Evolutionary conservation across 2,888 invertebrate genomes (phyloP).

Genomic region (Bombylius major): DNA sequence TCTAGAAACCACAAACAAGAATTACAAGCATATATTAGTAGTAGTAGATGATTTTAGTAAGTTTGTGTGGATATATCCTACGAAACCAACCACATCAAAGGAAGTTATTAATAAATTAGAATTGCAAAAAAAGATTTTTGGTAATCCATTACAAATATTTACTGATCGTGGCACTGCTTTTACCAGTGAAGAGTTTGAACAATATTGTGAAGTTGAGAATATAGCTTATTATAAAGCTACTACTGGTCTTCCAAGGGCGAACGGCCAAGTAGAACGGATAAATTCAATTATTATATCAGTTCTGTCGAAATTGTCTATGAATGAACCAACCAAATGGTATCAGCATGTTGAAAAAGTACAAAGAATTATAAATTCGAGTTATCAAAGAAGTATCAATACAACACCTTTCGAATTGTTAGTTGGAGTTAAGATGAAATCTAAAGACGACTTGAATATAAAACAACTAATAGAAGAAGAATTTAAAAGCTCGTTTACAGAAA

Average conservation of each 20-base stretch:
- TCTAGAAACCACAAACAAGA: no score
- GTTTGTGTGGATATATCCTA: constrained; percentile 11
- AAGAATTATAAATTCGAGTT: neutral
- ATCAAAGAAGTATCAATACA: neutral
- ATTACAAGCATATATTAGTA: no score
- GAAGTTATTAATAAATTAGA: constrained; percentile 11
- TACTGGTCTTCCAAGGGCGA: constrained; percentile 13
- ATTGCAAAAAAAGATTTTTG: constrained; percentile 4
- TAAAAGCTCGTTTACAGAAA: neutral
- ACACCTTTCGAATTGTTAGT: neutral
- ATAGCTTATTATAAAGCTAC: constrained; percentile 9
- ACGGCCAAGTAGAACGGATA: constrained; percentile 14
- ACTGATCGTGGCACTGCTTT: constrained; percentile 14
- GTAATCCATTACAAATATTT: constrained; percentile 11
- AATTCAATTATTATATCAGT: constrained; percentile 1
- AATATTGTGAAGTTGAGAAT: neutral
- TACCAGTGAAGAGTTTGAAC: constrained; percentile 8
- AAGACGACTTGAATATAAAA: neutral
- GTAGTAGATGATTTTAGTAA: no score
- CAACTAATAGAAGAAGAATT: neutral
- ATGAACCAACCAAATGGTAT: neutral
- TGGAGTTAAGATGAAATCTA: neutral
- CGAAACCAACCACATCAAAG: constrained; percentile 11
- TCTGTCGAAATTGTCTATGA: constrained; percentile 8
- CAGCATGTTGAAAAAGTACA: neutral